Evolutionary conservation across 2,113 vertebrate species (phyloP).

Genomic region (Puffinus mauretanicus): DNA sequence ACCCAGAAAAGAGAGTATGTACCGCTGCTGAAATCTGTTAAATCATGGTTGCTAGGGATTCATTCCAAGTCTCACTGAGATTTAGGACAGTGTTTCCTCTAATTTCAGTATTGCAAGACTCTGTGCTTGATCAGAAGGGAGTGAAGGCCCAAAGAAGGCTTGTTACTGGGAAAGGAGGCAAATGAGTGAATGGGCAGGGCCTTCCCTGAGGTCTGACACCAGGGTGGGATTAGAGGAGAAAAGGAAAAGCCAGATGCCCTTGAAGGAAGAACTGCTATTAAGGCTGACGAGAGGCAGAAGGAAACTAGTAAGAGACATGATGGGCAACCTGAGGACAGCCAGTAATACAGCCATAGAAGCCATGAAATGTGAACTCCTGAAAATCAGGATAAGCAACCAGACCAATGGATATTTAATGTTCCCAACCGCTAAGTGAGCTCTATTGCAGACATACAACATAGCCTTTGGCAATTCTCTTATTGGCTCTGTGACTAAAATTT

Average conservation of each 20-base stretch:
- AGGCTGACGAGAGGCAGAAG: background rate
- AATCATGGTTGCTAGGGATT: background rate
- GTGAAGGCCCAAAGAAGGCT: background rate
- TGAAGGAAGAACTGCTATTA: background rate
- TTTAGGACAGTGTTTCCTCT: background rate
- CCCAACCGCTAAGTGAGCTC: background rate
- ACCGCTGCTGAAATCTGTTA: background rate
- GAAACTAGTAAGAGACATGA: background rate
- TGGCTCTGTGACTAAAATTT: background rate
- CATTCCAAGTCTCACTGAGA: no score
- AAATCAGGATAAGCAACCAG: background rate
- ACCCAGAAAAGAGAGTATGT: constrained; percentile 70
- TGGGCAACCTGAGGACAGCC: background rate
- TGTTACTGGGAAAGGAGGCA: background rate
- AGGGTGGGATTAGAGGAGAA: background rate
- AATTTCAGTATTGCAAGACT: background rate
- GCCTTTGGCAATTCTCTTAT: background rate
- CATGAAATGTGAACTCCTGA: background rate
- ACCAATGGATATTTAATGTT: background rate
- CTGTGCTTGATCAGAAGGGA: background rate
- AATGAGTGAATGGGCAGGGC: background rate
- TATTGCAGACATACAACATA: accelerated
- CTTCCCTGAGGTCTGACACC: background rate
- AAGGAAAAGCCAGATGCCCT: background rate
- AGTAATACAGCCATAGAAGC: background rate